These are phyloP conservation scores for Gymnoscopelus microlampas DNA, from an alignment of 2,797 vertebrate genomes.

Conservation along the genomic window DNA sequence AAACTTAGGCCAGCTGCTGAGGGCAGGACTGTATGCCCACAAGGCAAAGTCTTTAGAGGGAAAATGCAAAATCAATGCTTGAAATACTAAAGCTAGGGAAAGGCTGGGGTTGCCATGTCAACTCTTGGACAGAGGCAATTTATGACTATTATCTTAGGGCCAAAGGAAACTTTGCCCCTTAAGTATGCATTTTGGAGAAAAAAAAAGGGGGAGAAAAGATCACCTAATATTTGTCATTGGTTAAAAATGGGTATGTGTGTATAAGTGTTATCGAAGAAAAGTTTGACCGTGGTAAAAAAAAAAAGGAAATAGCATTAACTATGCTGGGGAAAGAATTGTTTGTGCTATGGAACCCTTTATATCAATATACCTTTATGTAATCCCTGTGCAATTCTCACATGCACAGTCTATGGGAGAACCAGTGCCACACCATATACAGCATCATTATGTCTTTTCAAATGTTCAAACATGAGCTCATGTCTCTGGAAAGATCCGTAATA, in stretches of 20 bases:
- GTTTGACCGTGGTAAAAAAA: too few species aligned
- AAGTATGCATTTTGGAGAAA: neutral
- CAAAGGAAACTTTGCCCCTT: neutral
- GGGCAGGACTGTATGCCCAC: constrained; percentile 23
- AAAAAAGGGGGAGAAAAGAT: too few species aligned
- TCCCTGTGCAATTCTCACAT: neutral
- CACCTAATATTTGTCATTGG: too few species aligned
- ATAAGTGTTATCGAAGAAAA: too few species aligned
- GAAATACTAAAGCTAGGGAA: constrained; percentile 6
- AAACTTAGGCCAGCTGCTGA: constrained; percentile 31
- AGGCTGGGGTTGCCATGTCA: constrained; percentile 14
- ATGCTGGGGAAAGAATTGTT: too few species aligned
- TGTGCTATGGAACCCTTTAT: too few species aligned
- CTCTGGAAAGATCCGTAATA: constrained; percentile 42
- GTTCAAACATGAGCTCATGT: constrained; percentile 46
- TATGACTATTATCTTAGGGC: constrained; percentile 27
- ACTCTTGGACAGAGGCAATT: neutral
- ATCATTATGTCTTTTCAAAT: constrained; percentile 31
- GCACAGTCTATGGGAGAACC: neutral
- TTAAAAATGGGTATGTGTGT: too few species aligned
- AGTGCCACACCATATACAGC: too few species aligned
- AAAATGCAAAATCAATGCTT: neutral
- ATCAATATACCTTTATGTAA: too few species aligned
- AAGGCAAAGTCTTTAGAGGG: constrained; percentile 10
- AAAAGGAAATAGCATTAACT: too few species aligned